Evolutionary conservation across 1,140 invertebrate species (phyloP).

Genomic region (Whitmania pigra): DNA sequence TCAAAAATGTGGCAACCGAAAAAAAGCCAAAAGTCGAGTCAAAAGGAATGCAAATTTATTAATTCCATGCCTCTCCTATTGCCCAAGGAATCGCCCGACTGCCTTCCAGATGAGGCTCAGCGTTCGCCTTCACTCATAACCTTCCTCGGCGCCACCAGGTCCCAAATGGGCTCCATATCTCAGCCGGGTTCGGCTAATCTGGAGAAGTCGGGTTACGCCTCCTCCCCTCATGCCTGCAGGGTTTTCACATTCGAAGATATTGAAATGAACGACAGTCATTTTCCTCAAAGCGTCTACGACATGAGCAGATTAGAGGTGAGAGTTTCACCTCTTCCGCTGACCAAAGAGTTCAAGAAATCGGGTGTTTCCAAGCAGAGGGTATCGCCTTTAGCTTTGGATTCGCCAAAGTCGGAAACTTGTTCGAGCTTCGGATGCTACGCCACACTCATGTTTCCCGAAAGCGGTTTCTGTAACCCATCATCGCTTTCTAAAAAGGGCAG

Average conservation of each 20-base stretch:
- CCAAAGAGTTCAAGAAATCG: neutral
- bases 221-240: slow-evolving; percentile 1
- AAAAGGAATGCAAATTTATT: slow-evolving; percentile 8
- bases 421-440: neutral
- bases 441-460: slow-evolving; percentile 5
- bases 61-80: slow-evolving; percentile 1
- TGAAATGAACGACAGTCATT: neutral
- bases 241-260: slow-evolving; percentile 15
- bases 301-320: no score
- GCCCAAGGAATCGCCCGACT: slow-evolving; percentile 4
- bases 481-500: no score
- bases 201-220: slow-evolving; percentile 1
- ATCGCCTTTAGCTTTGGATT: slow-evolving; percentile 3
- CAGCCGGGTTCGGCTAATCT: slow-evolving; percentile 8
- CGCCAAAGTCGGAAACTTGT: neutral
- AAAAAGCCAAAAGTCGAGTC: neutral
- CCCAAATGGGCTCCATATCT: neutral
- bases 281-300: neutral
- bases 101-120: neutral
- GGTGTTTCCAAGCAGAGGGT: neutral
- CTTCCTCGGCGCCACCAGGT: neutral
- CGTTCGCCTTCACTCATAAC: slow-evolving; percentile 7
- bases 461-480: no score
- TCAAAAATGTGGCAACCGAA: slow-evolving; percentile 15
- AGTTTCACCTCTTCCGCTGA: neutral